phyloP scores from a whole-genome alignment of 2,797 vertebrate genomes.

The Varecia variegata region DNA sequence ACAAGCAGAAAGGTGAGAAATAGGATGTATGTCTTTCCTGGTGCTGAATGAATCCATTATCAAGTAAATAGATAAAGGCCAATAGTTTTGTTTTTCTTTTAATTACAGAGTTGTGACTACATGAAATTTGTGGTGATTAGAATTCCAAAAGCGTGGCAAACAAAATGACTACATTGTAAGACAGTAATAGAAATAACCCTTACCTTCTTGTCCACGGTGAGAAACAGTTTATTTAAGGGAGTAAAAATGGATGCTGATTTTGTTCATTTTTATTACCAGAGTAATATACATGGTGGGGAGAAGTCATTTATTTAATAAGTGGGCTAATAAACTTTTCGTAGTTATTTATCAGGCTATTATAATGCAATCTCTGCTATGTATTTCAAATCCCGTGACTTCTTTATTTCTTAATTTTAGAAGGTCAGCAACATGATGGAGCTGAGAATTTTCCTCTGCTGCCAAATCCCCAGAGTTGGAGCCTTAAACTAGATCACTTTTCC shows the following conservation, averaged over 20 bases:
- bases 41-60: constrained; percentile 39
- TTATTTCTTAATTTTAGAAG: constrained; percentile 70
- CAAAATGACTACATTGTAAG: neutral
- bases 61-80: neutral
- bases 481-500: constrained; percentile 57
- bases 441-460: constrained; percentile 38
- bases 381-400: constrained; percentile 53
- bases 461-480: neutral
- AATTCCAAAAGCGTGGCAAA: constrained; percentile 33
- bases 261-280: constrained; percentile 52
- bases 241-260: constrained; percentile 45
- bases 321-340: constrained; percentile 64
- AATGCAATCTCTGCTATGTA: constrained; percentile 43
- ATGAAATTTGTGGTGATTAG: neutral
- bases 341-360: constrained; percentile 69
- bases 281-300: neutral
- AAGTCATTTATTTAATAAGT: constrained; percentile 60
- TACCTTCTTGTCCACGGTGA: constrained; percentile 33
- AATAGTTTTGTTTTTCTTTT: constrained; percentile 19
- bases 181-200: constrained; percentile 24
- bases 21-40: neutral
- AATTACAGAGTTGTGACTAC: neutral
- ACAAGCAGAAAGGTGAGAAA: constrained; percentile 14
- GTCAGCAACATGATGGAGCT: constrained; percentile 45
- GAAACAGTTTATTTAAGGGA: constrained; percentile 47